phyloP scores from a whole-genome alignment of 1,140 invertebrate species.

The Lethrus apterus region DNA sequence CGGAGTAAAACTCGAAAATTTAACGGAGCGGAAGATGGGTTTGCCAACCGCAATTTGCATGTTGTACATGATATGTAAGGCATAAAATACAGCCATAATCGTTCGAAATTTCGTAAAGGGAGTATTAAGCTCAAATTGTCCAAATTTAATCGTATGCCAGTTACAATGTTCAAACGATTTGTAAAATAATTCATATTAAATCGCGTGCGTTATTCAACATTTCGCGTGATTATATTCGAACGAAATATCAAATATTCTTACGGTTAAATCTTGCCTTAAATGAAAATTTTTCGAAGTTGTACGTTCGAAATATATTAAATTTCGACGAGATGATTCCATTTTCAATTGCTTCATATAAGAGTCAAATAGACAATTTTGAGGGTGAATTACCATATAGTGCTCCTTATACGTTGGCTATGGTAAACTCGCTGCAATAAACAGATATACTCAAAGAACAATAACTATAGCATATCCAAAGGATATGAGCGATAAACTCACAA shows the following conservation, averaged over 20 bases:
- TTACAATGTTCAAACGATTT: neutral
- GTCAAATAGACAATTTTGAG: no score
- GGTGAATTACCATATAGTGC: no score
- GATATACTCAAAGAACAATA: no score
- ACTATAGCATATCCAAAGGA: no score
- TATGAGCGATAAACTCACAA: no score
- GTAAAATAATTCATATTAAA: slow-evolving; percentile 1
- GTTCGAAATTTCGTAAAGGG: slow-evolving; percentile 3
- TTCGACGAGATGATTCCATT: slow-evolving; percentile 4
- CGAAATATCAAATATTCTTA: neutral
- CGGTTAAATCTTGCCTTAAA: neutral
- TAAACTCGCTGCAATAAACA: no score
- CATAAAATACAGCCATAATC: slow-evolving; percentile 16
- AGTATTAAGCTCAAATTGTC: slow-evolving; percentile 5
- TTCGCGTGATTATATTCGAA: neutral
- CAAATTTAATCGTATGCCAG: slow-evolving; percentile 12
- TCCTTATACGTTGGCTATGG: no score
- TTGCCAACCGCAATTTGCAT: slow-evolving; percentile 23
- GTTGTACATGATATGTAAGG: slow-evolving; percentile 25
- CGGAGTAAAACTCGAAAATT: slow-evolving; percentile 21
- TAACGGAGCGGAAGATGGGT: slow-evolving; percentile 22
- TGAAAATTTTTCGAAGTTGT: neutral
- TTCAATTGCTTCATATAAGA: no score
- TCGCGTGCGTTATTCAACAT: neutral
- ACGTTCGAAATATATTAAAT: neutral